A percentile compares a stretch with the other conserved stretches of the same genome.
Evolutionary conservation across 2,797 vertebrate genomes (phyloP).

Genomic region (Sebastes glaucus): DNA sequence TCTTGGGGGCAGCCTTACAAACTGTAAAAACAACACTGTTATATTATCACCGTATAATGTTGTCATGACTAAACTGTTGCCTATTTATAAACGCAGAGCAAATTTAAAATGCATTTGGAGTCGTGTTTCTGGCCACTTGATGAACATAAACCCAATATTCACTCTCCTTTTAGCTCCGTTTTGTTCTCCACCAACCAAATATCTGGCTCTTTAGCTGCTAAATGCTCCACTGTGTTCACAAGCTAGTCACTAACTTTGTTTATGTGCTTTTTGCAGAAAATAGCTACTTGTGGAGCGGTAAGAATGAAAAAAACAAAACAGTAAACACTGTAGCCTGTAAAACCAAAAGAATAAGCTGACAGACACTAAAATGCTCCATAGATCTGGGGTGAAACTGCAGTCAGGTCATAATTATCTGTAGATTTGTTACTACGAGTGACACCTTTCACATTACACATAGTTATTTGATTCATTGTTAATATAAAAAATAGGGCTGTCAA

Average conservation of each 20-base stretch:
- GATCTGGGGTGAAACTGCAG: no score
- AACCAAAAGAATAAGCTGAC: background rate
- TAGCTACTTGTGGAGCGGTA: background rate
- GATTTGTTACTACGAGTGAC: background rate
- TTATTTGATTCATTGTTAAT: background rate
- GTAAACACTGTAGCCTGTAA: rapidly evolving
- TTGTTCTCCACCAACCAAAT: background rate
- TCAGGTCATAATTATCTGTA: no score
- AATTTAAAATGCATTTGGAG: background rate
- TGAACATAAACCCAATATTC: background rate
- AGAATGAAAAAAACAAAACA: background rate
- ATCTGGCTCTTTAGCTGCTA: background rate
- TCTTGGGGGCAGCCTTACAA: background rate
- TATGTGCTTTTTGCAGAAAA: background rate
- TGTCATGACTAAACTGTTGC: background rate
- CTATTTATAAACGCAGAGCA: background rate
- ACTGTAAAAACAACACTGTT: background rate
- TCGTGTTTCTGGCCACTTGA: background rate
- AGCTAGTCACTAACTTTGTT: background rate
- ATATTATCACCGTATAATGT: background rate
- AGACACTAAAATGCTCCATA: background rate
- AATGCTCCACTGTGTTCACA: background rate
- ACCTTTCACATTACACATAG: background rate
- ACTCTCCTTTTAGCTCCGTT: background rate
- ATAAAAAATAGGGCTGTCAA: no score